A percentile compares a stretch with the other conserved stretches of the same genome.
These are phyloP conservation scores for Lordiphosa clarofinis DNA, from an alignment of 1,140 invertebrate genomes.

Conservation along the genomic window DNA sequence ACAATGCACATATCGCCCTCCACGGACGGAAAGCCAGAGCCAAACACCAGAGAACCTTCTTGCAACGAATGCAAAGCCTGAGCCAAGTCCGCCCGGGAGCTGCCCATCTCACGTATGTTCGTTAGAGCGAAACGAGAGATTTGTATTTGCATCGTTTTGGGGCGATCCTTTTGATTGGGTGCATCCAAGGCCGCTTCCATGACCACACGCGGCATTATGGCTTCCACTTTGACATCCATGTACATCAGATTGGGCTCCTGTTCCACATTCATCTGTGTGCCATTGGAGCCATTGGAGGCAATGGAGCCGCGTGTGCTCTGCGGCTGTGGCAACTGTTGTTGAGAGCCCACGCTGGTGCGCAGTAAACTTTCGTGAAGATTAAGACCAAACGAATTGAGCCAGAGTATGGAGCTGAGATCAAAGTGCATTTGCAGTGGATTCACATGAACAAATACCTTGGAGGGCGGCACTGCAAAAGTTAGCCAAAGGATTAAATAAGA, in stretches of 20 bases:
- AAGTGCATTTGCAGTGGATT: slow-evolving; percentile 93
- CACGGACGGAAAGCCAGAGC: slow-evolving; percentile 86
- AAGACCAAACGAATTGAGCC: slow-evolving; percentile 95
- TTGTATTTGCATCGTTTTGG: slow-evolving; percentile 89
- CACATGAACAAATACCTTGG: slow-evolving; percentile 94
- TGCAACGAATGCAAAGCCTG: slow-evolving; percentile 87
- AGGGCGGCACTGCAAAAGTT: slow-evolving; percentile 87
- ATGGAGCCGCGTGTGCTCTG: slow-evolving; percentile 58
- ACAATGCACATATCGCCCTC: slow-evolving; percentile 85
- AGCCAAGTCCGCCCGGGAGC: slow-evolving; percentile 86
- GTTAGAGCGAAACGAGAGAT: slow-evolving; percentile 88
- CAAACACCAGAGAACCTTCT: slow-evolving; percentile 87
- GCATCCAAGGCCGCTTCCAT: slow-evolving; percentile 71
- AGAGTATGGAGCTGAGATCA: slow-evolving; percentile 91
- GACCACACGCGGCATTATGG: slow-evolving; percentile 89
- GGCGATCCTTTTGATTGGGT: slow-evolving; percentile 83
- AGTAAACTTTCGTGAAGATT: slow-evolving; percentile 90
- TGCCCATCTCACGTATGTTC: slow-evolving; percentile 88
- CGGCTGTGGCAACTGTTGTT: slow-evolving; percentile 37
- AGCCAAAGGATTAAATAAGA: background rate
- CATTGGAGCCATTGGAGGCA: slow-evolving; percentile 70
- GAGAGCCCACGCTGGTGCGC: slow-evolving; percentile 79
- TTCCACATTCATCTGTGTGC: slow-evolving; percentile 65
- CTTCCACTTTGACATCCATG: slow-evolving; percentile 92
- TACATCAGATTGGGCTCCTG: slow-evolving; percentile 84